Evolutionary conservation across 2,888 invertebrate genomes (phyloP).

Genomic region (Ophraella communa): DNA sequence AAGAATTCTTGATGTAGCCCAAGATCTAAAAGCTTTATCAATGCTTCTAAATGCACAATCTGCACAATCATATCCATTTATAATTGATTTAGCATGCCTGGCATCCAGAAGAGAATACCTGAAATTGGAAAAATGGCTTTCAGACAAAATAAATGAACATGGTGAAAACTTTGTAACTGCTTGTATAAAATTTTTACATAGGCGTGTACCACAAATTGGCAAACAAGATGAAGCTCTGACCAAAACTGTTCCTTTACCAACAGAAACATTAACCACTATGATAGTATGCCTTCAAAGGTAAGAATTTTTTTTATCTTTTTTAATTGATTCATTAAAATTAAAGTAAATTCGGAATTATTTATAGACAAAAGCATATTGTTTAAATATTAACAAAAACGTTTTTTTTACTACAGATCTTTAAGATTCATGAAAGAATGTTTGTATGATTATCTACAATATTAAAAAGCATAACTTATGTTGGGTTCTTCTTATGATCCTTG

Average conservation of each 20-base stretch:
- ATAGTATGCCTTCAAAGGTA: conserved; percentile 79
- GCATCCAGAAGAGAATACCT: conserved; percentile 94
- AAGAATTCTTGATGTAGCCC: conserved; percentile 94
- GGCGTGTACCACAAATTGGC: conserved; percentile 85
- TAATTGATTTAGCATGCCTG: conserved; percentile 96
- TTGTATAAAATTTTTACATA: conserved; percentile 85
- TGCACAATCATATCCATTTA: conserved; percentile 87
- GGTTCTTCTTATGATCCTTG: too few species aligned
- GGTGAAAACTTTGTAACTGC: conserved; percentile 89
- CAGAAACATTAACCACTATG: conserved; percentile 91
- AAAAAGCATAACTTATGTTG: too few species aligned
- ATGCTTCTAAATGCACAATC: conserved; percentile 84
- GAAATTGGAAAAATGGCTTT: conserved; percentile 97
- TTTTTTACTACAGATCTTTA: too few species aligned
- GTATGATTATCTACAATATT: too few species aligned
- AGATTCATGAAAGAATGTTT: too few species aligned
- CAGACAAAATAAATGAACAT: conserved; percentile 95
- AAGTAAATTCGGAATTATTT: too few species aligned
- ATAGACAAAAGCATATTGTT: too few species aligned
- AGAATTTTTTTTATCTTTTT: conserved; percentile 1
- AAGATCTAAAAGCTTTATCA: conserved; percentile 91
- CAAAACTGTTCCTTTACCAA: conserved; percentile 76
- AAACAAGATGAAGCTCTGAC: conserved; percentile 64
- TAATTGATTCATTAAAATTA: not conserved
- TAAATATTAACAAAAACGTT: too few species aligned